Base-by-base conservation (phyloP, 2,113 vertebrate genomes). In the Trinectes maculatus region DNA sequence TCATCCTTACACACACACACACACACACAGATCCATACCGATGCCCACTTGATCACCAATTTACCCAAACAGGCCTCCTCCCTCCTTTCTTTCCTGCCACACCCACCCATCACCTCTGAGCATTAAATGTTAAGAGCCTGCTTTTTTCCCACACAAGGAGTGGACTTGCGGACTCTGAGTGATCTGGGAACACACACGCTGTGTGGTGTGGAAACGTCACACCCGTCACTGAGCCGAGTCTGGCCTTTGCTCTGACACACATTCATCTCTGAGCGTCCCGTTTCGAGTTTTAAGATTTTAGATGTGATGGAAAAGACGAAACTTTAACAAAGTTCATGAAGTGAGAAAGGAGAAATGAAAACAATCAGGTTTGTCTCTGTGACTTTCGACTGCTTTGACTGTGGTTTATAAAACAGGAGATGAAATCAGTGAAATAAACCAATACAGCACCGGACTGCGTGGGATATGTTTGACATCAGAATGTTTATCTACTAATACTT, bases 251-350 rank as follows among this genome's bases (percentile, higher is more conserved):
- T 56, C 69, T 52, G 44, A 78, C 65, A 59, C 67, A 60, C 75
- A 4, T 66, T 78, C 61, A 67, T 77, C 80, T 84, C 69, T 56
- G 46, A 80, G 68, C 67, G 62, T 83, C 73, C 69, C 67, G 71
- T 76, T 88, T 81, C 84, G 80, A 85, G 70, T 93, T 93, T 90
- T 91, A 89, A 79, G 54, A 74, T 92, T 92, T 92, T 91, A 91
- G 87, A 90, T 77, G 72, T 73, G 67, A 70, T 83, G 55, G 64
- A 68, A 80, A 79, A 76, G 25, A 78, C 80, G 36, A 72, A 69
- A 76, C 74, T 85, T 71, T 58, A 76, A 79, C 52, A 21, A 80
- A 39, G 49, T 74, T n/a, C n/a, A n/a, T n/a, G n/a, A n/a, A 68
- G 73, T 71, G 56, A 33, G 62, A 74, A 57, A 73, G 42, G 22